Evolutionary conservation across 2,113 vertebrate genomes (phyloP).

Genomic region (Pachyramphus minor): DNA sequence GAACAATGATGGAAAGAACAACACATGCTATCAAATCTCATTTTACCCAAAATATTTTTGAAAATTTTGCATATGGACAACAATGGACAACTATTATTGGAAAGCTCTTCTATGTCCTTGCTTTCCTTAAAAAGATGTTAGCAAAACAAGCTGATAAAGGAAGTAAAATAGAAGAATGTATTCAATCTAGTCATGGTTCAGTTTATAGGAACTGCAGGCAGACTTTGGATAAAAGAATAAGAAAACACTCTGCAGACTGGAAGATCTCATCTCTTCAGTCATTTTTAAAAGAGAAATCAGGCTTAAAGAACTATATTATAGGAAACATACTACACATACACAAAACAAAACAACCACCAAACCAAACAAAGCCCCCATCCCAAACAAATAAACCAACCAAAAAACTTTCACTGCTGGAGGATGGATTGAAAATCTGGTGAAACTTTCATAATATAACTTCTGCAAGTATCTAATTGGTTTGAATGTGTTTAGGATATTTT

Average conservation of each 20-base stretch:
- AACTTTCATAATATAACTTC: neutral
- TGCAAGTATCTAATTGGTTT: neutral
- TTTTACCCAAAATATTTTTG: neutral
- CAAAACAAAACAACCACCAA: neutral
- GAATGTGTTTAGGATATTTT: neutral
- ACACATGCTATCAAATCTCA: neutral
- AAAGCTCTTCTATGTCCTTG: neutral
- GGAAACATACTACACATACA: neutral
- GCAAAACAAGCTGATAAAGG: neutral
- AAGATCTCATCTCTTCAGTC: neutral
- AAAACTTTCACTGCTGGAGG: neutral
- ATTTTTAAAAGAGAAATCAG: neutral
- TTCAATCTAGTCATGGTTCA: neutral
- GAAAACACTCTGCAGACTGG: neutral
- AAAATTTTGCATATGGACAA: neutral
- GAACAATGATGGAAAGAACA: neutral
- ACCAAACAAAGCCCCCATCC: neutral
- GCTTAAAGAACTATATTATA: neutral
- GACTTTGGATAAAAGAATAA: neutral
- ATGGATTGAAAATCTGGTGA: neutral
- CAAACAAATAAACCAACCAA: neutral
- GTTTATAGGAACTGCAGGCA: neutral
- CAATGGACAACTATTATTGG: neutral
- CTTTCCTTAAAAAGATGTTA: neutral
- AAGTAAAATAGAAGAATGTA: neutral